A percentile compares a stretch with the other conserved stretches of the same genome.
These are phyloP conservation scores for Diplazon laetatorius DNA, from an alignment of 2,888 invertebrate genomes.

Conservation along the genomic window DNA sequence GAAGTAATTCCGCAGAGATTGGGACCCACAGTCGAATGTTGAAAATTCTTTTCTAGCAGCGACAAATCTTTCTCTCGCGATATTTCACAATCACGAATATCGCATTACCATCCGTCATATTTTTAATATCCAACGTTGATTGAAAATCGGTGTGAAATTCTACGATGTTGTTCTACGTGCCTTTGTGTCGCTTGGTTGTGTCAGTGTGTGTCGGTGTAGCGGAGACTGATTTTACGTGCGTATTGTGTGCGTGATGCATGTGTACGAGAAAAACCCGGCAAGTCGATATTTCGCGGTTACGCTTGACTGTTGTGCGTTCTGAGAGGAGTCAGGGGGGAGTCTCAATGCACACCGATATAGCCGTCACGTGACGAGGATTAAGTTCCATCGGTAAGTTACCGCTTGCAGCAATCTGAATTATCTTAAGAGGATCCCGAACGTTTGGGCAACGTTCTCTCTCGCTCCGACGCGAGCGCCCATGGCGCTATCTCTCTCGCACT, in stretches of 20 bases:
- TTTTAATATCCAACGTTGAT: neutral
- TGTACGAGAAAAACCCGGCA: slow-evolving; percentile 1
- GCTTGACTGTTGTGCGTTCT: slow-evolving; percentile 7
- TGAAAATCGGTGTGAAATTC: neutral
- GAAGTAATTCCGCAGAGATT: neutral
- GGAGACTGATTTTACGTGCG: neutral
- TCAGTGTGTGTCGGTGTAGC: neutral
- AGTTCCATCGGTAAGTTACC: too few species aligned
- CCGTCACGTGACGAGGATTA: too few species aligned
- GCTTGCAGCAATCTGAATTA: too few species aligned
- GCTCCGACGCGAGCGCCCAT: too few species aligned
- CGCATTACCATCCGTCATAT: neutral
- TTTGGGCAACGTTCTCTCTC: too few species aligned
- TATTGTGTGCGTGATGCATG: neutral
- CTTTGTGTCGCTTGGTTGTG: neutral
- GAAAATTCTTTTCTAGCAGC: neutral
- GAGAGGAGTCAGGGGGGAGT: too few species aligned
- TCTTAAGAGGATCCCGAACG: too few species aligned
- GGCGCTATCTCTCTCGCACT: too few species aligned
- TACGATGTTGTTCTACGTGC: too few species aligned
- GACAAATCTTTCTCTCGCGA: neutral
- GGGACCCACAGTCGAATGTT: neutral
- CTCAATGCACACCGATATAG: neutral
- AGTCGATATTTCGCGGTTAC: slow-evolving; percentile 56
- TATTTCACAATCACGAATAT: neutral